Percentiles rank a stretch among this genome's conserved stretches.
Evolutionary conservation across 1,140 invertebrate species (phyloP).

Genomic region (Oncopodura yosiiana): DNA sequence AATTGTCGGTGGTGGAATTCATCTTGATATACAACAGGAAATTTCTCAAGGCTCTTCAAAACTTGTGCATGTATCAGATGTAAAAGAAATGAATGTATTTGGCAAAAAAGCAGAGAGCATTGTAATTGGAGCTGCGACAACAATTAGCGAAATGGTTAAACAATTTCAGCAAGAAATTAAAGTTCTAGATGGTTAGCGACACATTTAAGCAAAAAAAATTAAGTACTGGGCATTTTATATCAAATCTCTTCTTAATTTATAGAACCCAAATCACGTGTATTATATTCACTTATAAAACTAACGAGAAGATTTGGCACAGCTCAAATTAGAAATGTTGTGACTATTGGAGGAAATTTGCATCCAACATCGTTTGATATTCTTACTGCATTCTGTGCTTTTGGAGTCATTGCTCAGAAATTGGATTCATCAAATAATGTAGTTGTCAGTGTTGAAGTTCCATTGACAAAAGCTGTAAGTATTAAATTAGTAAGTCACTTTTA

Average conservation of each 20-base stretch:
- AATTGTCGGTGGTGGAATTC: slow-evolving; percentile 16
- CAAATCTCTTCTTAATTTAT: background rate
- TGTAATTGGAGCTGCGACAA: slow-evolving; percentile 20
- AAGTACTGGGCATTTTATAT: background rate
- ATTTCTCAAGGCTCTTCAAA: background rate
- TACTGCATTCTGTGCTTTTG: background rate
- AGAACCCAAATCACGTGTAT: slow-evolving; percentile 12
- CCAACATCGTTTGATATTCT: slow-evolving; percentile 3
- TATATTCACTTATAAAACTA: slow-evolving; percentile 13
- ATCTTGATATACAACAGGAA: slow-evolving; percentile 1
- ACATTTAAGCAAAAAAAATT: background rate
- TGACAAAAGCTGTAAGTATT: slow-evolving; percentile 7
- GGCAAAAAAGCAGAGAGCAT: background rate
- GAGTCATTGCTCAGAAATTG: slow-evolving; percentile 6
- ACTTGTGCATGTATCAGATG: no score
- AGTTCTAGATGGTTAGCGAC: slow-evolving; percentile 2
- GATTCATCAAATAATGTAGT: slow-evolving; percentile 1
- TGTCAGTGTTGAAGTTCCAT: slow-evolving; percentile 14
- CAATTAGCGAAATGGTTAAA: slow-evolving; percentile 14
- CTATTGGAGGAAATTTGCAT: slow-evolving; percentile 18
- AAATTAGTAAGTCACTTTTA: background rate
- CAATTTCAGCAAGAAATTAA: slow-evolving; percentile 2
- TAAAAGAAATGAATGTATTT: background rate
- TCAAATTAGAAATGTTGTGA: slow-evolving; percentile 22
- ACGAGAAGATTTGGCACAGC: slow-evolving; percentile 11